A percentile compares a stretch with the other conserved stretches of the same genome.
These are phyloP conservation scores for Grammatotria lemairii DNA, from an alignment of 2,113 vertebrate genomes.

Conservation along the genomic window DNA sequence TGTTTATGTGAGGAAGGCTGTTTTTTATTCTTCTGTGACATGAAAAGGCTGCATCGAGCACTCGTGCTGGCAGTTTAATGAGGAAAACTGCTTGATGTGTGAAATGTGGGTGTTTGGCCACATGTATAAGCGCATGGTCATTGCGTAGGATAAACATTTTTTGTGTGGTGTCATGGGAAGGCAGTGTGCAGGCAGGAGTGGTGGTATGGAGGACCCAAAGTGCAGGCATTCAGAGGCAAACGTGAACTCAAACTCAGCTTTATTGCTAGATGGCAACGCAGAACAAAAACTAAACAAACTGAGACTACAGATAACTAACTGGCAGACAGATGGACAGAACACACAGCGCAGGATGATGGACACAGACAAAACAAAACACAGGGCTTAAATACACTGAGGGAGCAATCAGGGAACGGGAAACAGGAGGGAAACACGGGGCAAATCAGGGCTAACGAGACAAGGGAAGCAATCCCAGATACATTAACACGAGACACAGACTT, in stretches of 20 bases:
- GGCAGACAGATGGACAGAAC: fast-evolving
- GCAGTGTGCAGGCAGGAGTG: neutral
- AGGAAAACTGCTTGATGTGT: neutral
- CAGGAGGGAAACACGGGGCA: neutral
- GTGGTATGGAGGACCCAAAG: neutral
- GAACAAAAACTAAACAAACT: fast-evolving
- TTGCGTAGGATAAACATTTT: no score
- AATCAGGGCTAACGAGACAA: neutral
- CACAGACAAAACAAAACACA: neutral
- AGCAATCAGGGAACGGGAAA: neutral
- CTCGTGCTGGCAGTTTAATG: neutral
- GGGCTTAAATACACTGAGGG: neutral
- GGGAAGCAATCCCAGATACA: neutral
- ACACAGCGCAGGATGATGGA: fast-evolving
- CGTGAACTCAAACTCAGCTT: neutral
- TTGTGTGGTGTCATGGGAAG: neutral
- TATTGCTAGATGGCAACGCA: neutral
- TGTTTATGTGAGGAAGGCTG: neutral
- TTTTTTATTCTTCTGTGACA: slow-evolving; percentile 21
- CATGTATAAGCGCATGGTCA: fast-evolving
- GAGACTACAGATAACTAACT: fast-evolving
- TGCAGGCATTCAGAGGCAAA: neutral
- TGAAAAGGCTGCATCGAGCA: neutral
- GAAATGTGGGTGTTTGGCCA: neutral
- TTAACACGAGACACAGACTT: fast-evolving